These are phyloP conservation scores for Ceriagrion tenellum DNA, from an alignment of 2,888 invertebrate species.

Conservation along the genomic window DNA sequence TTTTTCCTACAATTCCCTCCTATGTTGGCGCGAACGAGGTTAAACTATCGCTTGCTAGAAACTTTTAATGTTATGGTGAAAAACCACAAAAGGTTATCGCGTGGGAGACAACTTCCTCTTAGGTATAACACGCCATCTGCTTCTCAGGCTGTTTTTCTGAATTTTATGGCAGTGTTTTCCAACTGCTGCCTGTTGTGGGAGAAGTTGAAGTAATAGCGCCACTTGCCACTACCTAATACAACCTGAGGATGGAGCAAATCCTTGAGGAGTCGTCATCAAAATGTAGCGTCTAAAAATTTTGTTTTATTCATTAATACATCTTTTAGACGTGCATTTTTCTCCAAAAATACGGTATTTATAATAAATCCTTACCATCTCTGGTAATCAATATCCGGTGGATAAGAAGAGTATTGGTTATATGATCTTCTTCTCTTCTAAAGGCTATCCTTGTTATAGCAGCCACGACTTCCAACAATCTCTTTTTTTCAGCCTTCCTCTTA, in stretches of 20 bases:
- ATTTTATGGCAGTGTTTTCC: constrained; percentile 30
- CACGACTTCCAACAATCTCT: too few species aligned
- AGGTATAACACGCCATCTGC: constrained; percentile 44
- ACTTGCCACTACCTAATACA: constrained; percentile 30
- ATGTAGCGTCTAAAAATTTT: neutral
- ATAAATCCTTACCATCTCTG: too few species aligned
- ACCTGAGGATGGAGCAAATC: neutral
- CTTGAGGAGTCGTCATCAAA: neutral
- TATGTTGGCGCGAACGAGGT: constrained; percentile 32
- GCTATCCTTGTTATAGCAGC: too few species aligned
- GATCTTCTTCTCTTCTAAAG: too few species aligned
- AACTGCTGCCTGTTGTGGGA: neutral
- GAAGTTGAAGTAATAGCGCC: constrained; percentile 28
- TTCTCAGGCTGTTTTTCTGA: constrained; percentile 34
- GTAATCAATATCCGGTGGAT: too few species aligned
- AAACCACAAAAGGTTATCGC: constrained; percentile 48
- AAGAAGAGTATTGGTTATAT: too few species aligned
- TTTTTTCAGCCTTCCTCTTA: too few species aligned
- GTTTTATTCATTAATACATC: neutral
- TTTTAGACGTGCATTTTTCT: neutral
- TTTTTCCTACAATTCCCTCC: constrained; percentile 19
- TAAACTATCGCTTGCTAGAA: constrained; percentile 46
- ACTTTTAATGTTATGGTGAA: constrained; percentile 58
- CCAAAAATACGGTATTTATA: too few species aligned
- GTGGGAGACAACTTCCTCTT: neutral